Evolutionary conservation across 2,888 invertebrate species (phyloP), one percentile per base, ranked within the genome.

Genomic region (Latrodectus hesperus): DNA sequence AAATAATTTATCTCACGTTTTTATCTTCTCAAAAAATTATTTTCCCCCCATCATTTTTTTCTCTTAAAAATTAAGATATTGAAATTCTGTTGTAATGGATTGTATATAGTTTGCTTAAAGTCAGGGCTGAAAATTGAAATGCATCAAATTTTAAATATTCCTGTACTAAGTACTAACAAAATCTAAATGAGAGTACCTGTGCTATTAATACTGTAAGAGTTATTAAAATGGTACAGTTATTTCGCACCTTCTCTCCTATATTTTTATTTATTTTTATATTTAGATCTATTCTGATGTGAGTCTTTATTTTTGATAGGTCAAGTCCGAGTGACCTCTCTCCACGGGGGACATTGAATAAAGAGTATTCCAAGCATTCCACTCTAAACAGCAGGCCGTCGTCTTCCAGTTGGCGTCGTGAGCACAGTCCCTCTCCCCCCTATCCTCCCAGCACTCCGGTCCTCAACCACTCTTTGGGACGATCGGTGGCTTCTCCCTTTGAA

Each of bases 241-340:
- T 38, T 38, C 2, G 38, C 38, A 6, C 38, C 4, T 38, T 38
- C 38, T 38, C 38, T 38, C 2, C 38, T 38, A 16, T 11, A 60
- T 60, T 4, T 60, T 11, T 60, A 60, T 11, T 60, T 10, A 9
- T 60, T 60, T 60, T n/a, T 0, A 9, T 5, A 0, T 14, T 60
- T 60, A 60, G 6, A 10, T 60, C 60, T 11, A 0, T 60, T 16
- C 10, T 16, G 60, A 38, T 64, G 5, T 22, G 12, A 22, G 17
- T 5, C 5, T 49, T 10, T 78, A 65, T 1, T 6, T 11, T 51
- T 65, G 52, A 9, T 55, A 88, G 88, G 65, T 84, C 88, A 5
- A 84, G 88, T 22, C 84, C 88, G 4, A 88, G 74, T 55, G 88
- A 88, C 14, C 53, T 88, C 16, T 88, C 88, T n/a, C 88, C 88